phyloP scores from a whole-genome alignment of 2,797 vertebrate genomes.

The Scarus forsteni region DNA sequence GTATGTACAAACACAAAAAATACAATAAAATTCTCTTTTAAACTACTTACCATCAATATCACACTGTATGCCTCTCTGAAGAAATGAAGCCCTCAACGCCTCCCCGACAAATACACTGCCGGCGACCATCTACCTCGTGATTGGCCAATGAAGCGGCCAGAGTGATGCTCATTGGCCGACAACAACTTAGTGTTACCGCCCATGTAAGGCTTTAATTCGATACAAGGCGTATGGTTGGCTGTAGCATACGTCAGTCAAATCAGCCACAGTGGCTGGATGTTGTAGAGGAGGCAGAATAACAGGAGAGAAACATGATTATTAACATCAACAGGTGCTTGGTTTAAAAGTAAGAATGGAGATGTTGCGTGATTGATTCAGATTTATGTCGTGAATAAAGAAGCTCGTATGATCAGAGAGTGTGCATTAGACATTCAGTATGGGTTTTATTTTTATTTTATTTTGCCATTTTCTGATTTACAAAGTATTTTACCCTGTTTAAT shows the following conservation, averaged over 20 bases:
- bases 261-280: neutral
- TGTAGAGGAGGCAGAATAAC: constrained; percentile 8
- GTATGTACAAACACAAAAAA: neutral
- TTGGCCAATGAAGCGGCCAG: constrained; percentile 59
- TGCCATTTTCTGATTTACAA: no score
- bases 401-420: no score
- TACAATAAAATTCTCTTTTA: neutral
- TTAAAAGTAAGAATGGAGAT: neutral
- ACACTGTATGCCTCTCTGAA: constrained; percentile 19
- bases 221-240: constrained; percentile 40
- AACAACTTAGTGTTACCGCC: constrained; percentile 54
- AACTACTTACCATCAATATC: constrained; percentile 68
- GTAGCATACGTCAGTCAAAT: constrained; percentile 21
- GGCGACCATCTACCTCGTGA: constrained; percentile 41
- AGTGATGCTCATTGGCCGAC: constrained; percentile 63
- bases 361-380: neutral
- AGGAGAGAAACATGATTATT: neutral
- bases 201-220: neutral
- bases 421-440: no score
- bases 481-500: no score
- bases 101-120: constrained; percentile 29
- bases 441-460: no score
- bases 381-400: no score
- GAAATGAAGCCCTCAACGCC: constrained; percentile 38
- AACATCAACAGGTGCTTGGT: neutral